Conservation (phyloP, 1,140 invertebrate genomes). For the Eufriesea mexicana region DNA sequence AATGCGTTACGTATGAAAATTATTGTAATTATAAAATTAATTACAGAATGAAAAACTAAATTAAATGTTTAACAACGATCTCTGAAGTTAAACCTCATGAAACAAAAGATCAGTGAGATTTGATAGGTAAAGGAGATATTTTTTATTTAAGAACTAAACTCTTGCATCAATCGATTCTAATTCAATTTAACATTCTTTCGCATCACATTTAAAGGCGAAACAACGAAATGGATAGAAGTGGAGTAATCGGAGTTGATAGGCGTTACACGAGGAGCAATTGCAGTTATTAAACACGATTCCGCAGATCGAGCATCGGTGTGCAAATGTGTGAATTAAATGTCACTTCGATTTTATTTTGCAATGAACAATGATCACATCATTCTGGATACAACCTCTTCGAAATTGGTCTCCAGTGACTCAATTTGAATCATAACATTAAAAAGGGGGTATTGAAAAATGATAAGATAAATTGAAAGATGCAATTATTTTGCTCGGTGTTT, state of each 20-base stretch:
- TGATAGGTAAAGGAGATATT: too few species aligned
- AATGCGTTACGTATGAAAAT: too few species aligned
- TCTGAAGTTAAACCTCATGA: too few species aligned
- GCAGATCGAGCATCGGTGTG: not conserved
- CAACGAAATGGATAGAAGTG: not conserved
- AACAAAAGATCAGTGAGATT: too few species aligned
- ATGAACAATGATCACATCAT: not conserved
- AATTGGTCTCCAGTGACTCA: too few species aligned
- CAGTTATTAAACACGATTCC: constrained; percentile 31
- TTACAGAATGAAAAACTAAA: too few species aligned
- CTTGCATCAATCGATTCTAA: not conserved
- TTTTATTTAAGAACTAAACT: too few species aligned
- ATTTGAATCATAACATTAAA: not conserved
- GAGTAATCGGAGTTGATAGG: constrained; percentile 24
- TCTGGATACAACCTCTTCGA: not conserved
- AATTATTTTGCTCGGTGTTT: too few species aligned
- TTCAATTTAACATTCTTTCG: constrained; percentile 4
- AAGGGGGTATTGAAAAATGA: too few species aligned
- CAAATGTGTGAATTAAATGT: constrained; percentile 1
- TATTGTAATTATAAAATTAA: too few species aligned
- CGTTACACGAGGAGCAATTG: constrained; percentile 23
- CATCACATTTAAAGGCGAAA: not conserved
- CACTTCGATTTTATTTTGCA: not conserved
- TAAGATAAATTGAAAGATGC: too few species aligned
- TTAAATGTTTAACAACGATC: too few species aligned